Conservation (phyloP, 2,888 invertebrate genomes). For the Morpho deidamia region DNA sequence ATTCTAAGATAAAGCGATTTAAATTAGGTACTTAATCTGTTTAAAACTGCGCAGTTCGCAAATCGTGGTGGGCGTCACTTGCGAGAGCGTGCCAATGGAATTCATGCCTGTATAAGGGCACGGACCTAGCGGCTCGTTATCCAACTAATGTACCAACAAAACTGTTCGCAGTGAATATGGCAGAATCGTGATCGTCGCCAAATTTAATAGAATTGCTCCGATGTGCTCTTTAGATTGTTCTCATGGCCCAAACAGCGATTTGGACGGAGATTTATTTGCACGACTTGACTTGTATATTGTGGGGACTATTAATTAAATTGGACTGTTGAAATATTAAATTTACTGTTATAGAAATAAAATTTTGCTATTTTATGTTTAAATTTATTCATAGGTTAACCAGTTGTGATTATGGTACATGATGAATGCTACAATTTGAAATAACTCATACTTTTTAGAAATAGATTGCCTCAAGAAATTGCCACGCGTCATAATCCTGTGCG, state of each 20-base stretch:
- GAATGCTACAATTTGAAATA: too few species aligned
- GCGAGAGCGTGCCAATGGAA: constrained; percentile 35
- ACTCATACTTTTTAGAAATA: too few species aligned
- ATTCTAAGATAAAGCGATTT: too few species aligned
- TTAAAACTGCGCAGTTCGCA: constrained; percentile 28
- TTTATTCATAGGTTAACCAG: too few species aligned
- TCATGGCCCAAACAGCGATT: neutral
- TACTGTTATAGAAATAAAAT: too few species aligned
- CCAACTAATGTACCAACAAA: constrained; percentile 9
- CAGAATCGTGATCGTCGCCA: constrained; percentile 14
- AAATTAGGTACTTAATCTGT: constrained; percentile 8
- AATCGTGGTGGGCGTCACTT: constrained; percentile 38
- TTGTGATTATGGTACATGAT: too few species aligned
- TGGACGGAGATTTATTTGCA: constrained; percentile 1
- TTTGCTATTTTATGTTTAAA: too few species aligned
- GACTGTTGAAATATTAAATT: neutral
- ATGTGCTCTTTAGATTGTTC: constrained; percentile 9
- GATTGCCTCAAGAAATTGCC: too few species aligned
- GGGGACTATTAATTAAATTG: neutral
- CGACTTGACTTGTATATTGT: constrained; percentile 2
- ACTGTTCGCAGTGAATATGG: constrained; percentile 8
- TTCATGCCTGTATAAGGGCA: constrained; percentile 44
- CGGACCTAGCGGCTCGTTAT: constrained; percentile 27
- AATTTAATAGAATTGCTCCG: constrained; percentile 8
- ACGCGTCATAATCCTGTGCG: too few species aligned